Conservation (phyloP, 2,797 vertebrate species). For the Cuculus canorus region DNA sequence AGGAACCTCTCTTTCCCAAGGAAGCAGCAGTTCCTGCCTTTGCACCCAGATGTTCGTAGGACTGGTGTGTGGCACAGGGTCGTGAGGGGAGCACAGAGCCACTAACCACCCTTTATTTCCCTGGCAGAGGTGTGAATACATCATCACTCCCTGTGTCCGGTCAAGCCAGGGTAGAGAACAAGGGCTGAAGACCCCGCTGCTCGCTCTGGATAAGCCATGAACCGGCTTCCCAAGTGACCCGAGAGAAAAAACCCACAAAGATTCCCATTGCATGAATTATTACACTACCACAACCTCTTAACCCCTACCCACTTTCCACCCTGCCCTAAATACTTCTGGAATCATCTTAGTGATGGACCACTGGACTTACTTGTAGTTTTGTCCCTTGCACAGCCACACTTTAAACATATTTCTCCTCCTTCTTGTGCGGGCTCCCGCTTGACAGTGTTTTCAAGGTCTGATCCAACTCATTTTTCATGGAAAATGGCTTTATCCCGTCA, state of each 20-base stretch:
- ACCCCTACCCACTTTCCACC: background rate
- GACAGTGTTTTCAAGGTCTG: background rate
- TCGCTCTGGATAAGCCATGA: fast-evolving
- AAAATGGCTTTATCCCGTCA: background rate
- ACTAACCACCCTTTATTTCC: fast-evolving
- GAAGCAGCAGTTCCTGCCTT: background rate
- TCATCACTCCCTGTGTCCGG: fast-evolving
- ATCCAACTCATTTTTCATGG: background rate
- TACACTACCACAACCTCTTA: background rate
- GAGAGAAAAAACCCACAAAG: background rate
- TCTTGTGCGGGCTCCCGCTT: background rate
- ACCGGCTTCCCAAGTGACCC: no score
- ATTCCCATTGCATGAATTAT: background rate
- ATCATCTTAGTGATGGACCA: background rate
- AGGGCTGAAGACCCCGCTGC: background rate
- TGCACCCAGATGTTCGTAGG: background rate
- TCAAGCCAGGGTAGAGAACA: fast-evolving
- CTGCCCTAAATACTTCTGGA: background rate
- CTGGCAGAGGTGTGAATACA: fast-evolving
- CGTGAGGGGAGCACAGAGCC: background rate
- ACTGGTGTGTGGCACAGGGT: fast-evolving
- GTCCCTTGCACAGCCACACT: background rate
- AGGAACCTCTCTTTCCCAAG: background rate
- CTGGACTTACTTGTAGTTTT: background rate
- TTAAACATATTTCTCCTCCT: background rate